These are phyloP conservation scores for Liposcelis brunnea DNA, from an alignment of 2,888 invertebrate genomes.

Conservation along the genomic window DNA sequence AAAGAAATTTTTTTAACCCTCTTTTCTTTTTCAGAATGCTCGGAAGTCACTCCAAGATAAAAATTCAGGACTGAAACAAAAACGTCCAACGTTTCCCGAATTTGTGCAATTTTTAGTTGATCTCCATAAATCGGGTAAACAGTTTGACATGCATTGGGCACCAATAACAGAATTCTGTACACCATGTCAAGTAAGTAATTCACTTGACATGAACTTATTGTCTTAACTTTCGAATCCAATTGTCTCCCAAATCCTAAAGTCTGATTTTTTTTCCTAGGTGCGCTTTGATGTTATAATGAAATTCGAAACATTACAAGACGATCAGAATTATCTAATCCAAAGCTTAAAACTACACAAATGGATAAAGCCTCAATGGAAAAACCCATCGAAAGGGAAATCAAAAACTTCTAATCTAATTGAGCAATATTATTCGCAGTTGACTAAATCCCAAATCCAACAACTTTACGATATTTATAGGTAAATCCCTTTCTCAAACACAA, in stretches of 20 bases:
- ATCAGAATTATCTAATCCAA: constrained; percentile 65
- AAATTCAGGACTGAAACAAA: background rate
- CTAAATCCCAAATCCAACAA: constrained; percentile 51
- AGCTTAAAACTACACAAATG: constrained; percentile 54
- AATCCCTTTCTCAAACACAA: constrained; percentile 17
- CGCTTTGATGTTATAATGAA: constrained; percentile 65
- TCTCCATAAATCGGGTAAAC: constrained; percentile 41
- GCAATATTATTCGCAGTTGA: constrained; percentile 59
- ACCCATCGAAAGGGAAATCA: constrained; percentile 51
- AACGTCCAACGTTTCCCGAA: constrained; percentile 62
- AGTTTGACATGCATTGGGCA: constrained; percentile 77
- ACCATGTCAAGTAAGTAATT: constrained; percentile 43
- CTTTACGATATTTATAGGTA: constrained; percentile 67
- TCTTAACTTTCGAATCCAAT: no score
- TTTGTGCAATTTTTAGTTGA: constrained; percentile 63
- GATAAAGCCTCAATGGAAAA: constrained; percentile 68
- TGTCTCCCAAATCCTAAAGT: no score
- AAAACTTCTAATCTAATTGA: constrained; percentile 54
- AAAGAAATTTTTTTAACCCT: background rate
- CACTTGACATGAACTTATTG: no score
- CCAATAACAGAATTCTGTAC: constrained; percentile 70
- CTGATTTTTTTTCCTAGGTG: no score
- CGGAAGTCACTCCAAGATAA: constrained; percentile 3
- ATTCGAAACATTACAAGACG: constrained; percentile 68
- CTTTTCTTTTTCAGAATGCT: constrained; percentile 23